Conservation (phyloP, 2,888 invertebrate genomes). For the Pristionchus exspectatus region DNA sequence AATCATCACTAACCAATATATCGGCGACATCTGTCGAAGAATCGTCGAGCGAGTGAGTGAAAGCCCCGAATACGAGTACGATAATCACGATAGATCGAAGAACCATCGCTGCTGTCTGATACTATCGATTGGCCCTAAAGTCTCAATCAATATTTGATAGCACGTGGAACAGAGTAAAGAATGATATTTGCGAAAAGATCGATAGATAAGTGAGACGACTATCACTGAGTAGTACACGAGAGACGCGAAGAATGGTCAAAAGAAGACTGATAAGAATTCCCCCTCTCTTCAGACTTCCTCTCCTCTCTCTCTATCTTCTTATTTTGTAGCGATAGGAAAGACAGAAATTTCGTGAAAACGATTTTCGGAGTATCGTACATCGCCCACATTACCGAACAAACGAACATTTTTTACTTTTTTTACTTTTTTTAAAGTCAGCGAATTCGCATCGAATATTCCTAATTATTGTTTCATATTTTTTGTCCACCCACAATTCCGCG, state of each 20-base stretch:
- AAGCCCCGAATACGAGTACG: too few species aligned
- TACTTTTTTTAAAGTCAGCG: too few species aligned
- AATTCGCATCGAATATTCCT: too few species aligned
- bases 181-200: not conserved
- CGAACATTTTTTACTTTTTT: too few species aligned
- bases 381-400: too few species aligned
- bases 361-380: not conserved
- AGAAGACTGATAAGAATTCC: constrained; percentile 35
- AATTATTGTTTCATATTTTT: too few species aligned
- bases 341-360: not conserved
- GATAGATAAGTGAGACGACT: constrained; percentile 24
- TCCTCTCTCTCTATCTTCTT: not conserved
- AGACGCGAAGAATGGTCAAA: not conserved
- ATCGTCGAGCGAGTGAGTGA: too few species aligned
- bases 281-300: not conserved
- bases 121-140: not conserved
- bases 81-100: not conserved
- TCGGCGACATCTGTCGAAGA: too few species aligned
- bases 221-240: constrained; percentile 25
- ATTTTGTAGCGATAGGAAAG: not conserved
- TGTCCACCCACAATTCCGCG: too few species aligned
- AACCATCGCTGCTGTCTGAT: not conserved
- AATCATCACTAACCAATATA: too few species aligned
- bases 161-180: not conserved
- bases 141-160: not conserved